These are phyloP conservation scores for Clusia tigrina DNA, from an alignment of 2,888 invertebrate species.

Conservation along the genomic window DNA sequence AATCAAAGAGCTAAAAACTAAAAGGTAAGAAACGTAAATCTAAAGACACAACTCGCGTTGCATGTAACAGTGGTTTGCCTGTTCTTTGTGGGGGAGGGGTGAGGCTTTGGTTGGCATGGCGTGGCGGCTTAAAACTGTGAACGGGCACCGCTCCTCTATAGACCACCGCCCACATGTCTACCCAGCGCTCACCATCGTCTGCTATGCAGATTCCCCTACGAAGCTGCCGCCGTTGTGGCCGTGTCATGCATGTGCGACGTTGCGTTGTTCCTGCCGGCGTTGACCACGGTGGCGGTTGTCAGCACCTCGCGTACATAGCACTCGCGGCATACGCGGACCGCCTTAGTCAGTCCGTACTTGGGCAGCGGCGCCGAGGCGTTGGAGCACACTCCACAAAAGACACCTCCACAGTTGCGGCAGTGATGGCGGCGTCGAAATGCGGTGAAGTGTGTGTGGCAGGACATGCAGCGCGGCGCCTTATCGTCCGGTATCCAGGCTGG, in stretches of 20 bases:
- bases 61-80: constrained; percentile 21
- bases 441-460: constrained; percentile 91
- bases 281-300: constrained; percentile 16
- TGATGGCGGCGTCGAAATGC: constrained; percentile 95
- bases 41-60: constrained; percentile 8
- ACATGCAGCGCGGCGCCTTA: constrained; percentile 90
- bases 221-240: constrained; percentile 41
- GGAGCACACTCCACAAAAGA: constrained; percentile 94
- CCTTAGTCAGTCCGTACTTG: constrained; percentile 89
- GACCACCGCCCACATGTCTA: too few relatives aligned
- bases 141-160: constrained; percentile 5
- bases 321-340: constrained; percentile 86
- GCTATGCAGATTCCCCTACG: constrained; percentile 38
- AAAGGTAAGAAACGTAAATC: background rate
- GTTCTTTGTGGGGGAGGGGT: constrained; percentile 17
- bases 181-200: constrained; percentile 4
- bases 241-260: constrained; percentile 20
- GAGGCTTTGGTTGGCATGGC: too few relatives aligned
- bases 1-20: constrained; percentile 10
- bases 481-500: constrained; percentile 97
- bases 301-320: constrained; percentile 57
- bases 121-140: background rate
- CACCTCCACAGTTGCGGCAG: constrained; percentile 93
- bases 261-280: too few relatives aligned
- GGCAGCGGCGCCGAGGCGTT: constrained; percentile 92